These are phyloP conservation scores for Rhabdophis nuchalis DNA, from an alignment of 2,797 vertebrate genomes.

Conservation along the genomic window DNA sequence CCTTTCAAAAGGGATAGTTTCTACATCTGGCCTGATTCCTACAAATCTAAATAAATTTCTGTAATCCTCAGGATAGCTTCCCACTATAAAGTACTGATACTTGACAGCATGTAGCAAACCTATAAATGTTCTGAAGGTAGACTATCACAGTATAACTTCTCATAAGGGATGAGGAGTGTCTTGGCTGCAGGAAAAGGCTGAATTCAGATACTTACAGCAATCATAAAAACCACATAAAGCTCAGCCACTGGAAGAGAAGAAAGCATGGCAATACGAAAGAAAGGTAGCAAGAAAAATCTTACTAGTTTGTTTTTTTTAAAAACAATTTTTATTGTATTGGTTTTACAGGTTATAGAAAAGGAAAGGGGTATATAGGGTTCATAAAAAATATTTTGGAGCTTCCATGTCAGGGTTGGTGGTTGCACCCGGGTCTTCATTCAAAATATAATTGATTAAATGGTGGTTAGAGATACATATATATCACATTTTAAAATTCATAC, in stretches of 20 bases:
- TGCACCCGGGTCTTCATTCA: too few relatives aligned
- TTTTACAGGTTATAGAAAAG: too few relatives aligned
- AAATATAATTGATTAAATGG: too few relatives aligned
- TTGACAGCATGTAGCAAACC: background rate
- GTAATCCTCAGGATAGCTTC: background rate
- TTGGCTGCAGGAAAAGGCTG: background rate
- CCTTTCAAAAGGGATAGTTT: background rate
- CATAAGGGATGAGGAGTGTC: background rate
- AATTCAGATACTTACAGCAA: background rate
- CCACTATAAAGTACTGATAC: background rate
- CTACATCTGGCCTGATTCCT: background rate
- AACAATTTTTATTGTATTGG: too few relatives aligned
- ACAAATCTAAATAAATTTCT: background rate
- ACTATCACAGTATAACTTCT: background rate
- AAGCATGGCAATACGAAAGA: background rate
- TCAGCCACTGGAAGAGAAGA: background rate
- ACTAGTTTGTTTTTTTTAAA: background rate
- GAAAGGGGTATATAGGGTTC: too few relatives aligned
- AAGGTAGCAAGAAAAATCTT: background rate
- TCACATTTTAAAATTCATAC: too few relatives aligned
- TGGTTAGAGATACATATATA: too few relatives aligned
- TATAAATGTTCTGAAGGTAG: background rate
- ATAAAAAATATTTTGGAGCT: too few relatives aligned
- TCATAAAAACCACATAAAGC: background rate
- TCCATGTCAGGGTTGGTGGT: too few relatives aligned